Evolutionary conservation across 2,888 invertebrate species (phyloP), one percentile per base, ranked within the genome.

Genomic region (Penaeus monodon): DNA sequence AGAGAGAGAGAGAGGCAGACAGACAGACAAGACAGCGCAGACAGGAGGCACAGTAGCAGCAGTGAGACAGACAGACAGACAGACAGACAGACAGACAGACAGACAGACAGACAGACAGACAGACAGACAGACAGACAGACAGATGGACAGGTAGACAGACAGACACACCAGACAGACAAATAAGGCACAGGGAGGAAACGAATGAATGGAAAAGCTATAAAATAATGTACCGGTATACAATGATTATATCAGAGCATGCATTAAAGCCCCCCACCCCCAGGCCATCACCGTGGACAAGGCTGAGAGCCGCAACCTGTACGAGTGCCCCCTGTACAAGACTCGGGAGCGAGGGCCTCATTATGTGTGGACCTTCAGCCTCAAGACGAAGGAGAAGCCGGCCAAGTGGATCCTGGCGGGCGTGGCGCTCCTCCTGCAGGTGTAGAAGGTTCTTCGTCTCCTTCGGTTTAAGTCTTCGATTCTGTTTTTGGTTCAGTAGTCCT

Each of bases 351-450:
- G 98, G 0, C 97, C 98, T 0, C 98, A 98, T 0, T 99, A 96
- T 92, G 97, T 99, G 29, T 99, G 98, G 98, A 98, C 98, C 8
- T 98, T 99, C 93, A 98, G 98, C 93, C 93, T 99, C 88, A 97
- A 98, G 93, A 97, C 97, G 49, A 98, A 98, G 92, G 98, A 98
- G 92, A 98, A 98, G 92, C 96, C 98, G 0, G 95, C 97, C 68
- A 98, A 97, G 93, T 99, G 99, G 99, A 96, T 97, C 0, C 93
- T 99, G 84, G 98, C 98, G 17, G 99, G 99, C 0, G 98, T 98
- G 0, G 97, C 98, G 7, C 93, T 99, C 74, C 93, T 99, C 63
- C 93, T 99, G 90, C 98, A 98, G 93, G 95, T 95, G 88, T 98
- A 95, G 94, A n/a, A 33, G 7, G 29, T 49, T 6, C n/a, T 22